A percentile compares a stretch with the other conserved stretches of the same genome.
Evolutionary conservation across 92 coral and sea anemone genomes (phyloP).

Genomic region (Parazoanthus darwini): DNA sequence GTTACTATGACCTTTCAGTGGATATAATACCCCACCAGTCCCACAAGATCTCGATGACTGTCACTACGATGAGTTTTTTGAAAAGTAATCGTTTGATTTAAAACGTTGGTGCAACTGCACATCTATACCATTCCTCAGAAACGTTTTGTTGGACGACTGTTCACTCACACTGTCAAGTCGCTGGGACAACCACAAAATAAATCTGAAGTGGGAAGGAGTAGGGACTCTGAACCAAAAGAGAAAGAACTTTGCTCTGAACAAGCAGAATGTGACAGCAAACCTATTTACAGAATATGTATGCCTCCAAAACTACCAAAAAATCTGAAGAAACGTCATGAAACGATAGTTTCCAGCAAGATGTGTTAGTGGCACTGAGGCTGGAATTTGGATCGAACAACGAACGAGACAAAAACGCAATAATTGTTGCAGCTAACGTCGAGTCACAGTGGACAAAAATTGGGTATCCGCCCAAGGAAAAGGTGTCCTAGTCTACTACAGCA

Average conservation of each 20-base stretch:
- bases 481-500: slow-evolving; percentile 4
- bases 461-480: slow-evolving; percentile 30
- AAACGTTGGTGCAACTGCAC: slow-evolving; percentile 19
- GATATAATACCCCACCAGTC: background rate
- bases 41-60: background rate
- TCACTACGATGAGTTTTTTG: background rate
- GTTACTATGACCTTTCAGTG: background rate
- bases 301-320: no score
- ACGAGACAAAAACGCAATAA: slow-evolving; percentile 31
- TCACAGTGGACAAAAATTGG: slow-evolving; percentile 22
- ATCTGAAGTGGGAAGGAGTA: no score
- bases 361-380: background rate
- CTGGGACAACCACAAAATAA: no score
- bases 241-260: no score
- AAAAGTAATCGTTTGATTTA: slow-evolving; percentile 9
- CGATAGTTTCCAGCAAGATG: no score
- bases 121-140: background rate
- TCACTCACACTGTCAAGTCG: no score
- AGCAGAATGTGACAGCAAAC: no score
- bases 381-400: slow-evolving; percentile 11
- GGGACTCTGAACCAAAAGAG: no score
- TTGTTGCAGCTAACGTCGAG: slow-evolving; percentile 2
- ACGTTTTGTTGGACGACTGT: no score
- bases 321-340: no score
- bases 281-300: no score